Percentiles rank a stretch among this genome's conserved stretches.
Conservation (phyloP, 2,888 invertebrate genomes). For the Tanytarsus gracilentus region DNA sequence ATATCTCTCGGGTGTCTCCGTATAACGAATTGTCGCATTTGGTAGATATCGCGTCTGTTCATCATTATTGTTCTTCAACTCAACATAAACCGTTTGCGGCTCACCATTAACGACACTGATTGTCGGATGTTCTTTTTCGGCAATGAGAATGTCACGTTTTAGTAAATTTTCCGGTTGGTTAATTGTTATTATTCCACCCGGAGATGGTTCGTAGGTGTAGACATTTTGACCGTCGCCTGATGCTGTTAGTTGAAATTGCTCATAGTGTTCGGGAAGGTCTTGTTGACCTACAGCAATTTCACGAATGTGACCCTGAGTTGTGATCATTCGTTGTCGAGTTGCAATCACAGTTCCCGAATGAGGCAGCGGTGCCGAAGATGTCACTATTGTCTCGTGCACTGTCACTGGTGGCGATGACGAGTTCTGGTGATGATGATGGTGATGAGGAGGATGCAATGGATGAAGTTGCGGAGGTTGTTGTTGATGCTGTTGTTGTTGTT, state of each 20-base stretch:
- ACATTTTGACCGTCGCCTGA: conserved; percentile 28
- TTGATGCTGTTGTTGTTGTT: neutral
- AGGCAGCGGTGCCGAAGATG: neutral
- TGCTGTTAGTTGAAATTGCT: conserved; percentile 27
- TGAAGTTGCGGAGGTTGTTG: too few species aligned
- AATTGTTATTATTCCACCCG: conserved; percentile 14
- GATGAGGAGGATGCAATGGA: too few species aligned
- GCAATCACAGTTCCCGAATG: conserved; percentile 33
- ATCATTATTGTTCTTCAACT: conserved; percentile 9
- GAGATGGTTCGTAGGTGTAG: conserved; percentile 29
- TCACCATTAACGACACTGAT: conserved; percentile 16
- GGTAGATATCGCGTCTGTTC: conserved; percentile 9
- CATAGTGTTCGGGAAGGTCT: conserved; percentile 26
- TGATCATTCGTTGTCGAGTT: conserved; percentile 38
- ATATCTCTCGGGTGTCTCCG: conserved; percentile 23
- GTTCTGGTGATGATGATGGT: too few species aligned
- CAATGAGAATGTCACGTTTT: conserved; percentile 24
- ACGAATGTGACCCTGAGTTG: conserved; percentile 41
- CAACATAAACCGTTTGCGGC: conserved; percentile 29
- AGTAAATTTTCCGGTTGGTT: conserved; percentile 17
- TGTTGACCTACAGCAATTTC: conserved; percentile 23
- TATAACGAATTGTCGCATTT: conserved; percentile 21
- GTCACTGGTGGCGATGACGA: conserved; percentile 11
- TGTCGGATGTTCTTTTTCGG: conserved; percentile 19
- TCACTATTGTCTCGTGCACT: conserved; percentile 6